Evolutionary conservation across 2,888 invertebrate species (phyloP).

Genomic region (Drosophila anomelani): DNA sequence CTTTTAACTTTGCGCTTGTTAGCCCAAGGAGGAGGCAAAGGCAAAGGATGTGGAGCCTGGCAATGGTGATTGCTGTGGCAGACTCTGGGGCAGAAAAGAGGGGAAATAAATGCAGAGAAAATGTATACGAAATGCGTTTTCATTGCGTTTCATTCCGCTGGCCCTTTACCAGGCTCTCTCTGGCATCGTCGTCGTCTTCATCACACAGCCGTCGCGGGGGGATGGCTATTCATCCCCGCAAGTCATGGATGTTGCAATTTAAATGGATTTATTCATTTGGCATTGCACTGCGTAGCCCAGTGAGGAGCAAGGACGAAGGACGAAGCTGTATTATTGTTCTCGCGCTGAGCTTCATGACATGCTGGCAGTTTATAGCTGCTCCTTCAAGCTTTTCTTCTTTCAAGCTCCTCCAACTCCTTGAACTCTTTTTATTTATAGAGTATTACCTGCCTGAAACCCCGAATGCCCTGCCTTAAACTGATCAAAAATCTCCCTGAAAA

Average conservation of each 20-base stretch:
- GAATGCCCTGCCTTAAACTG: background rate
- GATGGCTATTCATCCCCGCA: conserved; percentile 47
- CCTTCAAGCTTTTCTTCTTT: background rate
- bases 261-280: conserved; percentile 82
- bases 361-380: conserved; percentile 7
- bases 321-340: conserved; percentile 9
- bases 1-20: conserved; percentile 73
- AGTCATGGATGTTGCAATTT: conserved; percentile 82
- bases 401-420: background rate
- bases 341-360: conserved; percentile 13
- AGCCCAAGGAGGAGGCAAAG: conserved; percentile 16
- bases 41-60: conserved; percentile 3
- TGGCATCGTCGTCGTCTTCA: conserved; percentile 12
- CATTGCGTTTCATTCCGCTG: conserved; percentile 52
- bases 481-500: background rate
- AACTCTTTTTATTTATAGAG: too few relatives aligned
- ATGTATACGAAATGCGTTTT: conserved; percentile 60
- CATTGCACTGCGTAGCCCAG: conserved; percentile 15
- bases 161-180: conserved; percentile 19
- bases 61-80: conserved; percentile 21
- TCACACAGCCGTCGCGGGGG: conserved; percentile 11
- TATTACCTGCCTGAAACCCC: background rate
- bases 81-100: background rate
- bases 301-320: background rate
- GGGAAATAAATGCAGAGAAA: conserved; percentile 40